Base-by-base conservation (phyloP, 2,888 invertebrate species). In the Nudaria mundana region DNA sequence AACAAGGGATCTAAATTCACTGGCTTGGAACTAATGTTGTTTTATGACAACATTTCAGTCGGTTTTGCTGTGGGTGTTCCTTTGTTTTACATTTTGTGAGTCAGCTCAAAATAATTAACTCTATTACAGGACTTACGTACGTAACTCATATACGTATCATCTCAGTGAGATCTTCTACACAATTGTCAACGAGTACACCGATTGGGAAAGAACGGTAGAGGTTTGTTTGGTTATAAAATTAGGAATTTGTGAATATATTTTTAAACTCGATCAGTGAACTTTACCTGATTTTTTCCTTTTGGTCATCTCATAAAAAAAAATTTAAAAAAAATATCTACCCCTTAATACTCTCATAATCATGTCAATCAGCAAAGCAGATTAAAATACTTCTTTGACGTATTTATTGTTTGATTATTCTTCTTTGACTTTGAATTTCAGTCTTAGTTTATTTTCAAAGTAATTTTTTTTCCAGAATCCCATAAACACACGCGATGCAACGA, bases 141-240 rank as follows among this genome's bases (percentile, higher is more conserved):
- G 98, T 46, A 98, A 98, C 83, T 94, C 97, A 20, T 99, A 97
- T 86, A 95, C 95, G 50, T 98, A 96, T 86, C 98, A 99, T 80
- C 91, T 98, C 60, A 97, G 97, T 72, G 98, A 98, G 85, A 98
- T 99, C 68, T 97, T 97, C 89, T 96, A 96, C 79, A 97, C 98
- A 55, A 95, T 98, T 40, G 95, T 97, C 56, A 98, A 98, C 80
- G 98, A 98, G 72, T 99, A 99, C 86, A 98, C 98, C 42, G 98
- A 98, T 81, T 99, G 98, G 98, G 97, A 97, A 80, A 91, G 94
- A 77, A 96, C 96, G 63, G 95, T 96, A 70, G 91, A 87, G 82
- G 85, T 88, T 86, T 86, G 83, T 85, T 80, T 82, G 48, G 56
- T 56, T 69, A 60, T 62, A 43, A 51, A 48, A 37, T 52, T 59